Conservation (phyloP, 2,113 vertebrate genomes). For the Gambusia affinis region DNA sequence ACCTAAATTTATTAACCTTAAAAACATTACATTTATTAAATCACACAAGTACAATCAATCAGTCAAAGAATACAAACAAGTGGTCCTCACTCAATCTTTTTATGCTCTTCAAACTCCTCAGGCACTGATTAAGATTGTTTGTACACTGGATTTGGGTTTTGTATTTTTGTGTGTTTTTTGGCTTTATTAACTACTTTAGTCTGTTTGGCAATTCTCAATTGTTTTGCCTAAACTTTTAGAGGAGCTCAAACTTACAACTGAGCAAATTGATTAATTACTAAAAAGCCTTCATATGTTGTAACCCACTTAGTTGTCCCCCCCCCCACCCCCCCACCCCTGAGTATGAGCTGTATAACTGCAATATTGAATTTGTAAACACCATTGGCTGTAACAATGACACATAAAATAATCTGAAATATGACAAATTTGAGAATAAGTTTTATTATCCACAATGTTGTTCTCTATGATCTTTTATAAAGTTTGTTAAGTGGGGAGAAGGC, state of each 20-base stretch:
- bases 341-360: slow-evolving; percentile 51
- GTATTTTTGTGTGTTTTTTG: slow-evolving; percentile 25
- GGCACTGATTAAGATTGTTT: background rate
- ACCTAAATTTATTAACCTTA: background rate
- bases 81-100: slow-evolving; percentile 2
- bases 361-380: slow-evolving; percentile 46
- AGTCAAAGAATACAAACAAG: background rate
- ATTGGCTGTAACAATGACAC: slow-evolving; percentile 31
- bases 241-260: slow-evolving; percentile 56
- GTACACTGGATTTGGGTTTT: background rate
- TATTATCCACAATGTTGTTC: slow-evolving; percentile 55
- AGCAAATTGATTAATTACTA: slow-evolving; percentile 71
- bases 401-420: slow-evolving; percentile 36
- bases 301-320: slow-evolving; percentile 30
- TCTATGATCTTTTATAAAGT: slow-evolving; percentile 39
- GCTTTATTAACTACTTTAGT: slow-evolving; percentile 40
- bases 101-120: slow-evolving; percentile 11
- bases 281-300: slow-evolving; percentile 33
- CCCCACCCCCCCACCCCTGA: too few species aligned
- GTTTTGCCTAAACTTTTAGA: slow-evolving; percentile 52
- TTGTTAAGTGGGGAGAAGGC: slow-evolving; percentile 20
- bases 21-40: background rate
- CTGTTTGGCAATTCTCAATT: slow-evolving; percentile 58
- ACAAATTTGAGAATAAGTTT: slow-evolving; percentile 43
- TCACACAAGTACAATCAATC: background rate